phyloP scores from a whole-genome alignment of 2,113 vertebrate genomes.

The Lagopus leucura region DNA sequence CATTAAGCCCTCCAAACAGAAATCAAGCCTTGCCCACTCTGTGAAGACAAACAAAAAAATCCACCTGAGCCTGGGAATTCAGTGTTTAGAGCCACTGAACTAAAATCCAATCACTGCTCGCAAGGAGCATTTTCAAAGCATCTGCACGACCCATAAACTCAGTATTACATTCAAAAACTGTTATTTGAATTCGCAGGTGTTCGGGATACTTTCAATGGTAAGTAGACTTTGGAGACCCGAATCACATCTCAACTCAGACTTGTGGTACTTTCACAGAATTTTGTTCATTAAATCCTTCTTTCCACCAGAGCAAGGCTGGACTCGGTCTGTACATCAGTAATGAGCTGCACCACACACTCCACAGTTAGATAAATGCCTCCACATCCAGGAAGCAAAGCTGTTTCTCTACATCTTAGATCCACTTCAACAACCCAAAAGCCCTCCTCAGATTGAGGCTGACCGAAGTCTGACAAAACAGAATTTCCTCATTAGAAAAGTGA shows the following conservation, averaged over 20 bases:
- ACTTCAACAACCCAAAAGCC: background rate
- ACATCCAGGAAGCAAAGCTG: too few species aligned
- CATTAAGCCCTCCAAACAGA: background rate
- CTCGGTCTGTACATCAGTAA: accelerated
- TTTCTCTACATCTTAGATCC: background rate
- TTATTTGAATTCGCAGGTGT: background rate
- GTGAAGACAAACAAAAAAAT: background rate
- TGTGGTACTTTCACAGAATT: background rate
- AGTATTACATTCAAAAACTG: background rate
- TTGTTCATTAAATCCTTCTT: background rate
- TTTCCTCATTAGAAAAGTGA: background rate
- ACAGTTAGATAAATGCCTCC: background rate
- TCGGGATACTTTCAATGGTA: background rate
- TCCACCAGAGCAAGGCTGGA: background rate
- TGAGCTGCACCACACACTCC: background rate
- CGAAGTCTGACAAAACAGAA: background rate
- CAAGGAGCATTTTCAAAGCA: background rate
- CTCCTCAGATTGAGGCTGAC: background rate
- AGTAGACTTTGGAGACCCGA: background rate
- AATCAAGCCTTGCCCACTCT: background rate
- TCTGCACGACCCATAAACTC: background rate
- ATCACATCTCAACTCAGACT: accelerated
- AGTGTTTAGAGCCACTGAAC: background rate
- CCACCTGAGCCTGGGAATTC: background rate
- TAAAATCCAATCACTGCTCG: background rate